Base-by-base conservation (phyloP, 2,113 vertebrate species). In the Falcunculus frontatus region DNA sequence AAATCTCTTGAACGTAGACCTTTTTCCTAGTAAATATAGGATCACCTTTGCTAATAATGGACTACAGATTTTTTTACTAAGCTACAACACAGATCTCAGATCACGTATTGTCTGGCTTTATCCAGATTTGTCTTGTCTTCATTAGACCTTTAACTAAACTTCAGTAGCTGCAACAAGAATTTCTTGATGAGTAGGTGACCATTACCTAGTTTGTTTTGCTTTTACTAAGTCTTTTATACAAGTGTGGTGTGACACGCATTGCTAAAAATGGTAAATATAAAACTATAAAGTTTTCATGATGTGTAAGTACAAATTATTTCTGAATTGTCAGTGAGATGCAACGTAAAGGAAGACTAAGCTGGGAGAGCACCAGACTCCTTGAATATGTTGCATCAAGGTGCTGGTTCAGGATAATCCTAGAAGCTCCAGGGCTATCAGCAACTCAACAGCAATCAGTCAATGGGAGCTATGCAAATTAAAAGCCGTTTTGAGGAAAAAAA, bases 211-310 rank as follows among this genome's bases (percentile, higher is more conserved):
- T 55, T 76, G 8, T n/a, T 85, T 76, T 42, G 33, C 13, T 80
- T 70, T 63, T 60, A 6, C 9, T 16, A 22, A 32, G 8, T 64
- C 47, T 72, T 89, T 7, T 59, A 26, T 42, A 16, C 4, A 33
- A 20, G 5, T 17, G 7, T 65, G 9, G 3, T 52, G 8, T 29
- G 50, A 60, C 8, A 30, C 0, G 0, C 15, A 39, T 39, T 74
- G 10, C 25, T 90, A 65, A 52, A 69, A 69, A 26, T 7, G 0
- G 1, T 25, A 67, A 46, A 60, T 23, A 60, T 26, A 64, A 84
- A 91, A 37, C 3, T 20, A 32, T 21, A 16, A 29, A 15, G 1
- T 32, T 56, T 85, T 65, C 35, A 37, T 55, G 33, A 5, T 55
- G 3, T 15, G 5, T 55, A 73, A 74, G 9, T 73, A 27, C 2